phyloP scores from a whole-genome alignment of 2,888 invertebrate species.

The Phortica okadai region DNA sequence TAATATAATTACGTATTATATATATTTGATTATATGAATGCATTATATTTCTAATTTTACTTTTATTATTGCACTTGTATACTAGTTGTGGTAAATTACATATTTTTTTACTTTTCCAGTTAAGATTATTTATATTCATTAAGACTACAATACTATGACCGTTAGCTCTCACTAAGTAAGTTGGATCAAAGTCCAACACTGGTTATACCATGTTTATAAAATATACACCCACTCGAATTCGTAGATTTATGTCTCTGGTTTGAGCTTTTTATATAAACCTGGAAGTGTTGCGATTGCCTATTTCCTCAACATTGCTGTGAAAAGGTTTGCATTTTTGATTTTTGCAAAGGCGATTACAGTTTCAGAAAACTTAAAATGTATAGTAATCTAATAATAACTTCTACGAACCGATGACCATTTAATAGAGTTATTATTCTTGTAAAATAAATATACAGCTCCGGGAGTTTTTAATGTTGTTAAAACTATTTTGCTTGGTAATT shows the following conservation, averaged over 20 bases:
- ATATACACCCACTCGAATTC: neutral
- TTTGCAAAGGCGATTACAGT: neutral
- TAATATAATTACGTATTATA: conserved; percentile 4
- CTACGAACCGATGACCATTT: no score
- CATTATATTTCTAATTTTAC: neutral
- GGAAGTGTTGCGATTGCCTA: conserved; percentile 6
- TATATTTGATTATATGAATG: conserved; percentile 1
- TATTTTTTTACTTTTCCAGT: neutral
- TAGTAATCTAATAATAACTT: neutral
- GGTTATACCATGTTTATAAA: neutral
- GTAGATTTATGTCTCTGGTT: neutral
- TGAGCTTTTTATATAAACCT: conserved; percentile 7
- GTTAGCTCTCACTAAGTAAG: neutral
- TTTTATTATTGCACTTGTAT: conserved; percentile 16
- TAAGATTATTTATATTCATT: neutral
- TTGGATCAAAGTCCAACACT: neutral
- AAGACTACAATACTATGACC: neutral
- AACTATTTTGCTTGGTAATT: neutral
- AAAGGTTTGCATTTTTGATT: neutral
- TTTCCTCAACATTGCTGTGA: neutral
- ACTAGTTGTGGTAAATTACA: neutral
- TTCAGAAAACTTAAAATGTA: neutral
- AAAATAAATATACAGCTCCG: neutral
- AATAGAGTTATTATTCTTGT: neutral
- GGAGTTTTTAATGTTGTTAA: neutral